Conservation (phyloP, 2,888 invertebrate genomes). For the Onthophagus sagittarius region DNA sequence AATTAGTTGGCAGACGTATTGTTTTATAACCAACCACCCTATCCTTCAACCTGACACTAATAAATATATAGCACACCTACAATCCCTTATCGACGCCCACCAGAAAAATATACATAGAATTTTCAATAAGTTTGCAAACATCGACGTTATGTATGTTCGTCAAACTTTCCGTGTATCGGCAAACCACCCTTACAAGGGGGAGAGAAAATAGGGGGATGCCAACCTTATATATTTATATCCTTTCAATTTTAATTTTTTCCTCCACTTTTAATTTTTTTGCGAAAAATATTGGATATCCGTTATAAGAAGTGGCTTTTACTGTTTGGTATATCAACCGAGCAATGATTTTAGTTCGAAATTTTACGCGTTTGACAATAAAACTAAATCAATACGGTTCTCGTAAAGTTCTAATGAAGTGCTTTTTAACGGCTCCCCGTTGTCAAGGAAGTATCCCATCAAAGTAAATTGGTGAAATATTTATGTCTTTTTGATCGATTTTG, state of each 20-base stretch:
- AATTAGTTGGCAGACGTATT: slow-evolving; percentile 13
- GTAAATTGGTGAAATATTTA: not conserved
- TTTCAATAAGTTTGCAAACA: slow-evolving; percentile 18
- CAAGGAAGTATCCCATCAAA: not conserved
- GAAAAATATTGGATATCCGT: not conserved
- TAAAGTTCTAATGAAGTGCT: not conserved
- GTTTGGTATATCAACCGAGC: not conserved
- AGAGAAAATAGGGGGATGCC: not conserved
- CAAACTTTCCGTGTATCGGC: not conserved
- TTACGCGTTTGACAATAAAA: not conserved
- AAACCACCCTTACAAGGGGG: not conserved
- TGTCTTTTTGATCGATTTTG: not conserved
- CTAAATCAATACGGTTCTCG: not conserved
- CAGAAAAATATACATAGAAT: slow-evolving; percentile 15
- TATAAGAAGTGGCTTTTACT: not conserved
- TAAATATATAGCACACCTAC: slow-evolving; percentile 8
- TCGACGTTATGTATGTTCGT: slow-evolving; percentile 4
- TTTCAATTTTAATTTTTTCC: not conserved
- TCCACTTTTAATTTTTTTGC: not conserved
- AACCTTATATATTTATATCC: not conserved
- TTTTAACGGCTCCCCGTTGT: not conserved
- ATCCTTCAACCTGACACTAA: slow-evolving; percentile 8
- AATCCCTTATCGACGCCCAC: slow-evolving; percentile 12
- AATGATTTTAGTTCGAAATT: not conserved
- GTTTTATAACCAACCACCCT: slow-evolving; percentile 15